Percentiles rank a stretch among this genome's conserved stretches.
Evolutionary conservation across 2,797 vertebrate genomes (phyloP).

Genomic region (Melanogrammus aeglefinus): DNA sequence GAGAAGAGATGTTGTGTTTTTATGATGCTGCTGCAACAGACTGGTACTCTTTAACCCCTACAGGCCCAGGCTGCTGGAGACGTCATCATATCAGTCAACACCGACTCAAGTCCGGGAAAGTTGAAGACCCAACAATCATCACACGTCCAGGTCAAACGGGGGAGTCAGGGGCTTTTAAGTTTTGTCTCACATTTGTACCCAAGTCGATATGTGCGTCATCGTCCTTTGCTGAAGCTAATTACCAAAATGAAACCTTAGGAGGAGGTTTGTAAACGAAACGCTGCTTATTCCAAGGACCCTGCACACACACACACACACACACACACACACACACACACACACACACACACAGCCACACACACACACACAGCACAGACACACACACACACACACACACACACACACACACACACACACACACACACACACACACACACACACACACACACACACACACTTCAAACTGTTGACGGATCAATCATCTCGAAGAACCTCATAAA

Average conservation of each 20-base stretch:
- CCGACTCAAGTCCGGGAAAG: background rate
- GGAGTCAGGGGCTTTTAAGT: background rate
- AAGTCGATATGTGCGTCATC: background rate
- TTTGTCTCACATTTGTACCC: background rate
- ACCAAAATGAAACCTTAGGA: background rate
- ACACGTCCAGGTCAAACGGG: background rate
- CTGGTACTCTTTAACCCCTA: background rate
- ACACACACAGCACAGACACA: too few species aligned
- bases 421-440: too few species aligned
- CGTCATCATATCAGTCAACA: background rate
- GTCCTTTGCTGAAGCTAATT: background rate
- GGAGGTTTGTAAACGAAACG: too few species aligned
- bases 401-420: too few species aligned
- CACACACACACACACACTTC: too few species aligned
- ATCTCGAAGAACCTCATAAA: background rate
- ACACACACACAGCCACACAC: too few species aligned
- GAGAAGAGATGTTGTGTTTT: background rate
- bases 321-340: too few species aligned
- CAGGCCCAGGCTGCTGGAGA: background rate
- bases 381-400: too few species aligned
- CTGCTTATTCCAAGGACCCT: too few species aligned
- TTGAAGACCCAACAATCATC: background rate
- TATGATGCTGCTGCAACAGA: background rate
- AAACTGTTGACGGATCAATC: too few species aligned
- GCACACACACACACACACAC: too few species aligned